Evolutionary conservation across 2,797 vertebrate genomes (phyloP), one percentile per base, ranked within the genome.

Genomic region (Syncerus caffer): DNA sequence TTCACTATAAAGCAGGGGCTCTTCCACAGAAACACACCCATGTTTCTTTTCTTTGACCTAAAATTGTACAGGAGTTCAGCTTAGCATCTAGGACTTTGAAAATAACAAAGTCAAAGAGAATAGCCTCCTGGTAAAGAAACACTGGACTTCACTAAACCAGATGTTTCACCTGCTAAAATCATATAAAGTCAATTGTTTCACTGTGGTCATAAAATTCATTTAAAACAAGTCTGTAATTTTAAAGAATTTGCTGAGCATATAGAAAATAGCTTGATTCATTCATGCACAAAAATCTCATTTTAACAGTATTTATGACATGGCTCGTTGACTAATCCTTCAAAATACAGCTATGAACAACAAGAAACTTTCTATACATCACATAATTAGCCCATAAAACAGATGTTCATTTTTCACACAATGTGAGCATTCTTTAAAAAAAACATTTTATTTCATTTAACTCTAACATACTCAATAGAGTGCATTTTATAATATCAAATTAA

Each of bases 381-480:
- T 67, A 97, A 96, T 96, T 93, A 94, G 64, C 71, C 76, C 74
- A 92, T 96, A 96, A 97, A 96, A 94, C 95, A 97, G 95, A 96
- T 96, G 95, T 74, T 97, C 74, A 55, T 85, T 95, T 92, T 94
- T 97, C 86, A 85, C 50, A 93, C 76, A 89, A 34, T 58, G 53
- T 67, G 45, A 95, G 23, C 25, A 27, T 90, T 92, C 95, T 74
- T 90, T 47, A 80, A 96, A 96, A 93, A 80, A 58, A 89, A 67
- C 10, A n/a, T 3, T 84, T 85, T 57, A 93, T 95, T 96, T 94
- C 19, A 51, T 92, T 94, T 78, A 93, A 94, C n/a, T 62, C 53
- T 47, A 94, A 92, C 45, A 50, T 86, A 47, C 14, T 89, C 60
- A 62, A 83, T 58, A 14, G n/a, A 51, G 31, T 85, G 4, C 7